A percentile compares a stretch with the other conserved stretches of the same genome.
These are phyloP conservation scores for Latheticus oryzae DNA, from an alignment of 2,888 invertebrate genomes.

Conservation along the genomic window DNA sequence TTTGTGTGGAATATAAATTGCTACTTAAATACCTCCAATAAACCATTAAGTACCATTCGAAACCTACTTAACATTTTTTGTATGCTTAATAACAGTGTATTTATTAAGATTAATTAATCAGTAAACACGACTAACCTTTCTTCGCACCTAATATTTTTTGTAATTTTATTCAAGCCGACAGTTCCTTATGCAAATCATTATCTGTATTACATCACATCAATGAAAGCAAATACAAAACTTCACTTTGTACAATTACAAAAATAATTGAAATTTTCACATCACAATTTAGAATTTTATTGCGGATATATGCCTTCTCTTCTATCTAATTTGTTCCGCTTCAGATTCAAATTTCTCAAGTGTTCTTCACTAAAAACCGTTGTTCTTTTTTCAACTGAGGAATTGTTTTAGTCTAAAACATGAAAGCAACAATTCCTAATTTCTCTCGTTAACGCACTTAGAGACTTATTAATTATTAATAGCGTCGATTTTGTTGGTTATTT, in stretches of 20 bases:
- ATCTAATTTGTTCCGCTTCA: conserved; percentile 17
- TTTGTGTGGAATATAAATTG: too few relatives aligned
- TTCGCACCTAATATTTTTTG: conserved; percentile 29
- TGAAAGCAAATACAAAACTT: conserved; percentile 4
- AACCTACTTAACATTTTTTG: too few relatives aligned
- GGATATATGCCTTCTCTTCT: conserved; percentile 2
- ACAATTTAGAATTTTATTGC: conserved; percentile 6
- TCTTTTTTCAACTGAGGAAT: conserved; percentile 18
- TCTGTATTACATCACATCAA: conserved; percentile 14
- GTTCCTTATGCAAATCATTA: conserved; percentile 27
- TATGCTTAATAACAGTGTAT: too few relatives aligned
- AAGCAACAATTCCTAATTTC: conserved; percentile 24
- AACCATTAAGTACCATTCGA: too few relatives aligned
- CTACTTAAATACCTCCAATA: too few relatives aligned
- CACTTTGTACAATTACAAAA: background rate
- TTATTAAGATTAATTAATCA: conserved; percentile 27
- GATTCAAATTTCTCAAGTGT: conserved; percentile 17
- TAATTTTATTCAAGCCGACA: background rate
- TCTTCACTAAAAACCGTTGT: conserved; percentile 13
- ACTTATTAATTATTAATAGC: conserved; percentile 25
- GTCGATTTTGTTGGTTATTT: conserved; percentile 13
- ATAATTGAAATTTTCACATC: conserved; percentile 7
- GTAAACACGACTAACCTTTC: conserved; percentile 28
- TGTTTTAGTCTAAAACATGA: conserved; percentile 10
- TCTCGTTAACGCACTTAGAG: conserved; percentile 25